phyloP scores from a whole-genome alignment of 2,888 invertebrate genomes.

The Vesta saturnalis region DNA sequence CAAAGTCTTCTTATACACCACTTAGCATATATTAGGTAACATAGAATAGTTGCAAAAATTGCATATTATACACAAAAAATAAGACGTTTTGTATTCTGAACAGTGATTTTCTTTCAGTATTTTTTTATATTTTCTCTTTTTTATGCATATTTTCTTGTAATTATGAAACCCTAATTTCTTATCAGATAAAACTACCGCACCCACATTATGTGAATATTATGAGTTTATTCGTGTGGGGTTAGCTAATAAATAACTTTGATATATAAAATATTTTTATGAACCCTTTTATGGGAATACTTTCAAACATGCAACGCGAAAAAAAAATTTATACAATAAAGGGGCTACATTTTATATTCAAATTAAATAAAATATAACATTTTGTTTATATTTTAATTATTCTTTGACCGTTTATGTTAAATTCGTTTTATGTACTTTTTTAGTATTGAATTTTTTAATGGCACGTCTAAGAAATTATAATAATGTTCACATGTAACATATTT shows the following conservation, averaged over 20 bases:
- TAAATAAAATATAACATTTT: neutral
- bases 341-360: neutral
- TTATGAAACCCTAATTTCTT: constrained; percentile 48
- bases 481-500: neutral
- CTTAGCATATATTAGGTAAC: constrained; percentile 53
- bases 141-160: constrained; percentile 37
- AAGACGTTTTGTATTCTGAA: constrained; percentile 26
- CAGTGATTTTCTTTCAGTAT: constrained; percentile 26
- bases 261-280: constrained; percentile 59
- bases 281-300: constrained; percentile 55
- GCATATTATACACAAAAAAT: constrained; percentile 32
- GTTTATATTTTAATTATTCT: constrained; percentile 1
- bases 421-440: too few relatives aligned
- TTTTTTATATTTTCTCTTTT: constrained; percentile 31
- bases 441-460: neutral
- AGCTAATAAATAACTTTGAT: constrained; percentile 56
- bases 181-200: constrained; percentile 52
- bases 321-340: constrained; percentile 25
- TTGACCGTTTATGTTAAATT: neutral
- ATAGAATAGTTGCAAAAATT: constrained; percentile 33
- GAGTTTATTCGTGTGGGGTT: constrained; percentile 50
- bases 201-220: constrained; percentile 46
- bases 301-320: constrained; percentile 49
- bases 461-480: neutral
- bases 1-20: constrained; percentile 43